Evolutionary conservation across 2,888 invertebrate species (phyloP), one percentile per base, ranked within the genome.

Genomic region (Dastarcus helophoroides): DNA sequence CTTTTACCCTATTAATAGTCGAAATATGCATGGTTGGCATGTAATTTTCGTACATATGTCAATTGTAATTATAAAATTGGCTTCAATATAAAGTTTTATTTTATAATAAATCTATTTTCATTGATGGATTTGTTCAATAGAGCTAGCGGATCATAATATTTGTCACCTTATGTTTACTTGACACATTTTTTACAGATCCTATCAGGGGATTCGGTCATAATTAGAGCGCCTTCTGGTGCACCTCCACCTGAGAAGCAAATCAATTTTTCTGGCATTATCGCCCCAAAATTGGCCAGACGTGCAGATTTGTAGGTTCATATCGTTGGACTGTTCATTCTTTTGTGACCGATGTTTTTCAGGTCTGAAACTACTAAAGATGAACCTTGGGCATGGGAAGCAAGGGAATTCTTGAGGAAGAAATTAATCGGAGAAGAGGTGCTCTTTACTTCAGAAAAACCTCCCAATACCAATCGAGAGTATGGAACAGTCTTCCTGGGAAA

Each of bases 331-430:
- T 9, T 28, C 11, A n/a, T n/a, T n/a, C n/a, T n/a, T n/a, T n/a
- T n/a, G n/a, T n/a, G 15, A 14, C 14, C 16, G 15, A 26, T 14
- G 19, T 4, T 12, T 14, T 14, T 3, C 22, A 33, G 33, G 14
- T 26, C 13, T 4, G 33, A 17, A n/a, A 17, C 29, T 17, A 25
- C 33, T 2, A 81, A 77, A 57, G 90, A 90, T 57, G 88, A 97
- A 63, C 88, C 95, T 2, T 97, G 72, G 68, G 95, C 94, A 0
- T 98, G 95, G 94, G 95, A 97, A 56, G 88, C 95, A 2, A 76
- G 97, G 32, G 97, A 98, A 64, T 95, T 80, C 54, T 67, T 98
- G 27, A 73, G 97, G 19, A 88, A 89, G 54, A 89, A 88, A 59
- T 63, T 97, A 17, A 78, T 98, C 48, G 93, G 93, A 2, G 82